A percentile compares a stretch with the other conserved stretches of the same genome.
phyloP scores from a whole-genome alignment of 2,113 vertebrate genomes.

The Sinocyclocheilus rhinocerous region DNA sequence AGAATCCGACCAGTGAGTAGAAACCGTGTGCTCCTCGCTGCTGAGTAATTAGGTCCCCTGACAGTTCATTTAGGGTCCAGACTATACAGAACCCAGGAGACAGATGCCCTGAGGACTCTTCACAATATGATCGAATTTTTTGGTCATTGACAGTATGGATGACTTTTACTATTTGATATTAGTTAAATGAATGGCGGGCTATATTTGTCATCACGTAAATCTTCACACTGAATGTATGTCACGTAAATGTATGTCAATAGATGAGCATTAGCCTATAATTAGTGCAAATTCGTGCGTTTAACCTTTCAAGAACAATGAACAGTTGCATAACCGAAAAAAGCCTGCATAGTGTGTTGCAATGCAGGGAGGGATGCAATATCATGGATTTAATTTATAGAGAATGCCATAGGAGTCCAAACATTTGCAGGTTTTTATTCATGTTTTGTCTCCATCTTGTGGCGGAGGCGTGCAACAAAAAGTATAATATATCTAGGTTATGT shows the following conservation, averaged over 20 bases:
- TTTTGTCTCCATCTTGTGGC: slow-evolving; percentile 54
- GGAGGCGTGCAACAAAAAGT: neutral
- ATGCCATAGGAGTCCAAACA: neutral
- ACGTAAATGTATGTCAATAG: neutral
- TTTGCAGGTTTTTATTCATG: neutral
- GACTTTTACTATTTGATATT: neutral
- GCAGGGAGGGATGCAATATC: slow-evolving; percentile 5
- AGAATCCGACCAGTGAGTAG: slow-evolving; percentile 40
- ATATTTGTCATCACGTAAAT: neutral
- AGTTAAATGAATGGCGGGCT: neutral
- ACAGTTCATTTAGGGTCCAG: slow-evolving; percentile 44
- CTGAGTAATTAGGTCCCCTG: slow-evolving; percentile 53
- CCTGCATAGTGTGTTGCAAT: slow-evolving; percentile 4
- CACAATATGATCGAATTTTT: neutral
- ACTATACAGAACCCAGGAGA: slow-evolving; percentile 4
- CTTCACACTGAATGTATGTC: neutral
- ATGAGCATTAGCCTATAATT: too few species aligned
- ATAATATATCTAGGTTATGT: neutral
- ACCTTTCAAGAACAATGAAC: neutral
- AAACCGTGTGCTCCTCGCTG: slow-evolving; percentile 18
- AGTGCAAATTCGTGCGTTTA: neutral
- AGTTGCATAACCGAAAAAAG: neutral
- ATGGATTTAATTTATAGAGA: slow-evolving; percentile 1
- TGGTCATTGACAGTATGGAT: neutral
- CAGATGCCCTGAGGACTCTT: slow-evolving; percentile 6